phyloP scores from a whole-genome alignment of 2,888 invertebrate species.

The Erebia palarica region DNA sequence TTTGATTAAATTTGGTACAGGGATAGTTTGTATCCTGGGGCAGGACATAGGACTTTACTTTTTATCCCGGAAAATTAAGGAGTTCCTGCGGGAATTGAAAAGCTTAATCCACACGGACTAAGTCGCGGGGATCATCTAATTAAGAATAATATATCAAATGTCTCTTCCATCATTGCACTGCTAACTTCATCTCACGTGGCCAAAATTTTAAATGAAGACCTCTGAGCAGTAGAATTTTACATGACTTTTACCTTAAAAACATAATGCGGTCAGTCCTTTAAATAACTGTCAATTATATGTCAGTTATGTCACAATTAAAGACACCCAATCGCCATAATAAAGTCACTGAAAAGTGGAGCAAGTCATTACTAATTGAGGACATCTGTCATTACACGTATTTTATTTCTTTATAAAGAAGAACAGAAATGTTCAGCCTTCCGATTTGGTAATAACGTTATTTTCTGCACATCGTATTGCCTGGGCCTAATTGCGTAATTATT shows the following conservation, averaged over 20 bases:
- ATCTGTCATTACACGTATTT: constrained; percentile 42
- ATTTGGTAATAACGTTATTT: constrained; percentile 49
- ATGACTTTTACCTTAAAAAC: background rate
- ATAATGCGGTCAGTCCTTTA: background rate
- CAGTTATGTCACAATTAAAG: constrained; percentile 40
- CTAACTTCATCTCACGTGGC: too few species aligned
- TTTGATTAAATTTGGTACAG: too few species aligned
- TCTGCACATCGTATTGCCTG: constrained; percentile 46
- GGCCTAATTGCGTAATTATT: constrained; percentile 49
- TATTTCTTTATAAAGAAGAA: constrained; percentile 36
- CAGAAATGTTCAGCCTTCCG: constrained; percentile 36
- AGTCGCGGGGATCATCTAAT: too few species aligned
- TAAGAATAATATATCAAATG: too few species aligned
- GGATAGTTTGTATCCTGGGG: too few species aligned
- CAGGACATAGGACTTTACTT: too few species aligned
- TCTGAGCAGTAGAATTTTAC: background rate
- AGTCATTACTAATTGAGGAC: constrained; percentile 37
- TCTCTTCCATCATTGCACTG: too few species aligned
- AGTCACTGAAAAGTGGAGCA: constrained; percentile 29
- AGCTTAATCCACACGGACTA: too few species aligned
- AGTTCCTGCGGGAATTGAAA: too few species aligned
- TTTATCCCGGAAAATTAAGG: too few species aligned
- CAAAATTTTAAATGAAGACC: too few species aligned
- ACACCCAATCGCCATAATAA: constrained; percentile 22
- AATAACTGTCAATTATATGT: constrained; percentile 34